Conservation (phyloP, 2,113 vertebrate species). For the Grallaria varia region DNA sequence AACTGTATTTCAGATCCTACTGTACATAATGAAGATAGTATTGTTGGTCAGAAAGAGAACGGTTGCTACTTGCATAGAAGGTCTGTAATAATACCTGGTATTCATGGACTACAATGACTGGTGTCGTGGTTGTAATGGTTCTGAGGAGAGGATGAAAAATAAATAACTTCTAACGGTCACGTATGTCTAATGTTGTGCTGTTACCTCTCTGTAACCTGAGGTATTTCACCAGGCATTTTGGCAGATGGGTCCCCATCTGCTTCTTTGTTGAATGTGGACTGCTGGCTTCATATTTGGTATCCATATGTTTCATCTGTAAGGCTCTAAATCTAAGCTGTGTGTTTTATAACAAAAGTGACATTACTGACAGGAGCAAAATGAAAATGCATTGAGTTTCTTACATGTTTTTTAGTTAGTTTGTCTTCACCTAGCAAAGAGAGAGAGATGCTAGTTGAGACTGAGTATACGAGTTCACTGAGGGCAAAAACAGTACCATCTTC, state of each 20-base stretch:
- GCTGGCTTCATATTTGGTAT: constrained; percentile 39
- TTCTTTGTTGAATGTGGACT: neutral
- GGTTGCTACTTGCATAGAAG: neutral
- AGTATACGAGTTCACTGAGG: neutral
- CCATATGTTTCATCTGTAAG: constrained; percentile 60
- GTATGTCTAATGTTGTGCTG: neutral
- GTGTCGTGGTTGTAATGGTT: neutral
- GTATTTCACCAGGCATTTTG: constrained; percentile 53
- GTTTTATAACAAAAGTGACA: constrained; percentile 56
- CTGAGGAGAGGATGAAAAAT: neutral
- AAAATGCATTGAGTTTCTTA: constrained; percentile 24
- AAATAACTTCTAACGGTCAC: neutral
- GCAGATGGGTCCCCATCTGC: constrained; percentile 58
- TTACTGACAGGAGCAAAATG: constrained; percentile 54
- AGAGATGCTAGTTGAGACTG: neutral
- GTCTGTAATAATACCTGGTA: neutral
- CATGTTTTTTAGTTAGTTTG: neutral
- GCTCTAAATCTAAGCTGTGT: constrained; percentile 21
- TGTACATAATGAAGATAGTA: neutral
- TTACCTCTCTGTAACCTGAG: constrained; percentile 49
- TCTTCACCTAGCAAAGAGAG: neutral
- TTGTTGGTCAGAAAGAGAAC: neutral
- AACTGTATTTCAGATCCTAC: constrained; percentile 47
- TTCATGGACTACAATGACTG: neutral
- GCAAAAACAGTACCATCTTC: neutral